A percentile compares a stretch with the other conserved stretches of the same genome.
Evolutionary conservation across 2,888 invertebrate genomes (phyloP).

Genomic region (Eulithis testata): DNA sequence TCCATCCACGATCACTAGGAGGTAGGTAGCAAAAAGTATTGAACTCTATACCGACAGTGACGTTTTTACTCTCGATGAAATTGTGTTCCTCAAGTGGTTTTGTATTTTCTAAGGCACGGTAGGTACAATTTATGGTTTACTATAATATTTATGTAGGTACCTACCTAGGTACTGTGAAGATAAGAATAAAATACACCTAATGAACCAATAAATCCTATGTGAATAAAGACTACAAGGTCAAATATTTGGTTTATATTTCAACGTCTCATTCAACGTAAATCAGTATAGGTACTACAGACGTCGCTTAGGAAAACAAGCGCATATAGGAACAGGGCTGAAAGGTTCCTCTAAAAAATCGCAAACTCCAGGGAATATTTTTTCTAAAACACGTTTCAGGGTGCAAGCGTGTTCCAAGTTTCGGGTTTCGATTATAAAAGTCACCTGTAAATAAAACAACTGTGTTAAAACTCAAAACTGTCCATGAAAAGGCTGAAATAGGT

Average conservation of each 20-base stretch:
- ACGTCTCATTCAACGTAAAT: not conserved
- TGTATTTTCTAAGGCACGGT: too few species aligned
- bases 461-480: not conserved
- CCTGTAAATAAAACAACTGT: conserved; percentile 72
- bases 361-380: conserved; percentile 54
- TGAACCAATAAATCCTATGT: too few species aligned
- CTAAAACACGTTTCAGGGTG: conserved; percentile 57
- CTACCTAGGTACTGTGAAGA: too few species aligned
- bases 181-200: too few species aligned
- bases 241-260: not conserved
- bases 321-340: conserved; percentile 50
- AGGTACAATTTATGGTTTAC: too few species aligned
- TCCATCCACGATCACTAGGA: too few species aligned
- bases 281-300: not conserved
- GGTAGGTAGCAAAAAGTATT: too few species aligned
- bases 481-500: not conserved
- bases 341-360: conserved; percentile 59
- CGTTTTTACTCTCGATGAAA: too few species aligned
- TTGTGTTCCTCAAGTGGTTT: too few species aligned
- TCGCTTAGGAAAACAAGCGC: conserved; percentile 55
- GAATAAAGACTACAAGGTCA: not conserved
- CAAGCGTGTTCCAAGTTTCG: conserved; percentile 88
- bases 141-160: too few species aligned
- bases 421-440: conserved; percentile 92
- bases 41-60: too few species aligned